Percentiles rank a stretch among this genome's conserved stretches.
phyloP scores from a whole-genome alignment of 2,113 vertebrate species.

The Nannobrachium achirus region DNA sequence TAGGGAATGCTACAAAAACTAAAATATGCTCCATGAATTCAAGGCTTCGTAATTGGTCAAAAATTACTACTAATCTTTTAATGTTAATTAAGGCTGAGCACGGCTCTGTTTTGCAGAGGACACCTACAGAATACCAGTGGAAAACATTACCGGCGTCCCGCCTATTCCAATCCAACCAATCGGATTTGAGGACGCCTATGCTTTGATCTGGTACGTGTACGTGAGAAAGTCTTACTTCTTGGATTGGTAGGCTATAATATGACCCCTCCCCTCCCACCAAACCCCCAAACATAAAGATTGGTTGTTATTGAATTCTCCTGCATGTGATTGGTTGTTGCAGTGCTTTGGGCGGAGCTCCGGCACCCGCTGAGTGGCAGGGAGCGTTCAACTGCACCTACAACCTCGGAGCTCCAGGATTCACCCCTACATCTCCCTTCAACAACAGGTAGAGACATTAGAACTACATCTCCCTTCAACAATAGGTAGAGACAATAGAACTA shows the following conservation, averaged over 20 bases:
- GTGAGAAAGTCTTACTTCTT: neutral
- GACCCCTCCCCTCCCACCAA: too few species aligned
- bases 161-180: conserved; percentile 90
- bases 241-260: neutral
- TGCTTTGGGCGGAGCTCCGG: conserved; percentile 68
- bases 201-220: conserved; percentile 85
- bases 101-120: conserved; percentile 57
- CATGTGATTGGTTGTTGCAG: conserved; percentile 62
- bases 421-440: conserved; percentile 43
- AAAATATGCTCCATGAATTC: too few species aligned
- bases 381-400: conserved; percentile 83
- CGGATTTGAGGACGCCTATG: conserved; percentile 84
- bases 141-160: conserved; percentile 76
- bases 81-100: too few species aligned
- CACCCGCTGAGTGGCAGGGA: conserved; percentile 79
- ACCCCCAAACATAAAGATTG: neutral
- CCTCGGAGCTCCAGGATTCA: conserved; percentile 85
- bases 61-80: too few species aligned
- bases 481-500: too few species aligned
- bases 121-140: conserved; percentile 77
- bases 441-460: conserved; percentile 65
- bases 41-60: too few species aligned
- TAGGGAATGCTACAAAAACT: too few species aligned
- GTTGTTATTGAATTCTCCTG: neutral
- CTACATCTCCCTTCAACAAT: neutral